Evolutionary conservation across 1,140 invertebrate species (phyloP), one percentile per base, ranked within the genome.

Genomic region (Nasonia giraulti): DNA sequence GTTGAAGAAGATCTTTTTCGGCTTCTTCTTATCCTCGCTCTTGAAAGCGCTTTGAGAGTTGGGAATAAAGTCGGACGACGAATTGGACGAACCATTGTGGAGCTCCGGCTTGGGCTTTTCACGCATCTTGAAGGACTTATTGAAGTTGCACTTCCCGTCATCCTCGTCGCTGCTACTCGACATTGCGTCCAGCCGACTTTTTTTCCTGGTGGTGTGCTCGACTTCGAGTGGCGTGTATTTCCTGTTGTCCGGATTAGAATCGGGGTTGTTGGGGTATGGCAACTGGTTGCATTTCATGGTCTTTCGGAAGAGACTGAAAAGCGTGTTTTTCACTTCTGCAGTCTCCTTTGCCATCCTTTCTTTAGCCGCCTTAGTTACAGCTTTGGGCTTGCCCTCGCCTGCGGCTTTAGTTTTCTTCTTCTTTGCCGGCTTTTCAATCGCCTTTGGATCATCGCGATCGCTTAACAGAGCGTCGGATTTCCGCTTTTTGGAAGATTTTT

Each of bases 1-100:
- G 20, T 82, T 75, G 20, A 86, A 86, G 44, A 73, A 80, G 47
- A 82, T 33, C 4, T 78, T 33, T 2, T 78, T 78, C 8, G n/a
- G 8, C 20, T 73, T 40, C 23, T 82, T 79, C 6, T 6, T 6
- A 5, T 81, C 77, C 47, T 80, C n/a, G 74, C 47, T 20, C 44
- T 44, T 31, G 62, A 74, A 79, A 20, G 17, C 8, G 11, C 27
- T 80, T 14, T 75, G 47, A n/a, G 77, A 68, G 33, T 8, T 76
- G 7, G 33, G 55, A 62, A 62, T n/a, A 6, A 62, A 62, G 20
- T 62, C 55, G 2, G 20, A 20, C 55, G 55, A 62, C 55, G 55
- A 62, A 20, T 62, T 20, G 17, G 55, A 62, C 20, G 55, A 62
- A 1, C n/a, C 20, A 14, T 62, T 1, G 17, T n/a, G 6, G 2